A percentile compares a stretch with the other conserved stretches of the same genome.
Conservation (phyloP, 1,140 invertebrate genomes). For the Musca domestica region DNA sequence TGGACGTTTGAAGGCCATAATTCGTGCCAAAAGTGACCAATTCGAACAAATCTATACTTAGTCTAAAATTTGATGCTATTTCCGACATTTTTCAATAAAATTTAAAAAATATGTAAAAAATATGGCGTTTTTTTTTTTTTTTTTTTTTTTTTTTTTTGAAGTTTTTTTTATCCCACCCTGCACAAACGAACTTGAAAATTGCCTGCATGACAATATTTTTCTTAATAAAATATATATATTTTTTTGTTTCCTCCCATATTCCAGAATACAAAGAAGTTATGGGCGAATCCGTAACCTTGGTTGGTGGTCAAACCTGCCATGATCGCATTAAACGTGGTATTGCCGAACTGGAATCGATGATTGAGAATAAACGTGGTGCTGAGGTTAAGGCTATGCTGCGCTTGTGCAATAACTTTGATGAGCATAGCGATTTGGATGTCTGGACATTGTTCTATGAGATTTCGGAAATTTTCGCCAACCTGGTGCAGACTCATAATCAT, state of each 20-base stretch:
- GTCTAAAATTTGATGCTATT: too few relatives aligned
- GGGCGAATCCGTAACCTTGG: constrained; percentile 40
- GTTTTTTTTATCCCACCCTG: too few relatives aligned
- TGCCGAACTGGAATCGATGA: constrained; percentile 53
- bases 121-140: too few relatives aligned
- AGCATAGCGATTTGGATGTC: constrained; percentile 43
- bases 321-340: constrained; percentile 56
- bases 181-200: too few relatives aligned
- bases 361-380: constrained; percentile 38
- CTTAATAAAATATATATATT: too few relatives aligned
- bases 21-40: too few relatives aligned
- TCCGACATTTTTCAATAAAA: too few relatives aligned
- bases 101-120: too few relatives aligned
- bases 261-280: constrained; percentile 51
- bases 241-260: background rate
- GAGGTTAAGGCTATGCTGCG: constrained; percentile 49
- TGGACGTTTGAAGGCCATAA: too few relatives aligned
- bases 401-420: constrained; percentile 48
- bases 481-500: constrained; percentile 43
- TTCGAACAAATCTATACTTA: too few relatives aligned
- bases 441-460: constrained; percentile 49
- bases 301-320: constrained; percentile 56
- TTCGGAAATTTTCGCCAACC: constrained; percentile 45
- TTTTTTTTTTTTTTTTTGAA: too few relatives aligned
- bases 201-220: too few relatives aligned